phyloP scores from a whole-genome alignment of 92 coral and sea anemone genomes.

The Scolanthus callimorphus region DNA sequence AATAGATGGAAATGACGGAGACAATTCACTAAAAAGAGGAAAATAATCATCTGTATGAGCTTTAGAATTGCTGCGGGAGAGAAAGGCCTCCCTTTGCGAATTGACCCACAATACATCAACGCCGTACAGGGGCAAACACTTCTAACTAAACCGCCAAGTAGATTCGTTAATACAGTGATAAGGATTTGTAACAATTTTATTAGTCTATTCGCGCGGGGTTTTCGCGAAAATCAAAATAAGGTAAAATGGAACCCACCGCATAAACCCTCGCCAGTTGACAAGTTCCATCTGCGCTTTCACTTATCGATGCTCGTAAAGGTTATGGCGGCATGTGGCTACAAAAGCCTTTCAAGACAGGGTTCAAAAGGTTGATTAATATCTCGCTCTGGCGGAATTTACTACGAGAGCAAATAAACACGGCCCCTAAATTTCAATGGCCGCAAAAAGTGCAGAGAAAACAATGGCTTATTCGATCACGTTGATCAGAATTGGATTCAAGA shows the following conservation, averaged over 20 bases:
- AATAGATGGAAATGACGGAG: background rate
- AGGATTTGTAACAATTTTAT: no score
- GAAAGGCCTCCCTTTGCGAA: background rate
- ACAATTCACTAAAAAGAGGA: background rate
- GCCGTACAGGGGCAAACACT: background rate
- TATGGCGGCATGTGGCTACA: conserved; percentile 27
- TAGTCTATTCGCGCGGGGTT: no score
- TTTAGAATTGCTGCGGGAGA: background rate
- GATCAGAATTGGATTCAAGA: background rate
- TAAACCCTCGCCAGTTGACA: conserved; percentile 9
- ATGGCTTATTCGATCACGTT: background rate
- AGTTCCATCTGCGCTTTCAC: conserved; percentile 27
- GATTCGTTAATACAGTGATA: no score
- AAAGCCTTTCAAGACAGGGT: conserved; percentile 48
- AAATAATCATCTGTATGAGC: no score
- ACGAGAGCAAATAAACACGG: conserved; percentile 20
- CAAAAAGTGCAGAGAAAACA: background rate
- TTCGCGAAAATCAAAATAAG: no score
- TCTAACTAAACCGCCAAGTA: conserved; percentile 1
- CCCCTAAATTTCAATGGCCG: background rate
- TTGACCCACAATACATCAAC: background rate
- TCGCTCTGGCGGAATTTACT: conserved; percentile 30
- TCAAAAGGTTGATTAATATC: conserved; percentile 71
- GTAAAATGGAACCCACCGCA: no score
- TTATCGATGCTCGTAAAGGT: conserved; percentile 17